Base-by-base conservation (phyloP, 2,797 vertebrate species). In the Crossoptilon crossoptilon region DNA sequence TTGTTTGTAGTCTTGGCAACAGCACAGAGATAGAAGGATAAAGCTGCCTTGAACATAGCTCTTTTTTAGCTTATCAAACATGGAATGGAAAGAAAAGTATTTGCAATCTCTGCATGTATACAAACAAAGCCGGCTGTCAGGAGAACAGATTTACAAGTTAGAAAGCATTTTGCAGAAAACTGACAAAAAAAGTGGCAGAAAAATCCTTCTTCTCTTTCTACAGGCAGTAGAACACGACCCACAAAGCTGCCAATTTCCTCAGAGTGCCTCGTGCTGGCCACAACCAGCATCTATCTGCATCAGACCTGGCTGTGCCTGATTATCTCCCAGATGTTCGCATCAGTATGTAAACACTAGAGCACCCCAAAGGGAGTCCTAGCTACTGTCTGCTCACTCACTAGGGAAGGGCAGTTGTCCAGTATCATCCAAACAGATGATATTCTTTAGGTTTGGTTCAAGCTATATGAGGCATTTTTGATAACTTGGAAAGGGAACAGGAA, bases 301-400 rank as follows among this genome's bases (percentile, higher is more conserved):
- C 29, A 29, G 43, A 11, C n/a, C 70, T 56, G 60, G 14, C 59
- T 72, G 41, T 58, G 18, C 71, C 44, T 48, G 31, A 5, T 35
- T 14, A 44, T 8, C 14, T 60, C 27, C 27, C 56, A 68, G 14
- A 23, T 23, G 24, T 44, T 18, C 13, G 3, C 7, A 11, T 15
- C 22, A 7, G 23, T 12, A 24, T 77, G 49, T 58, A 56, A 58
- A 33, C 26, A 39, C 12, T 2, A 0, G 10, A 33, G 69, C 31
- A 33, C 29, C 37, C 51, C 1, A 1, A 2, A 2, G 5, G 1
- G n/a, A 70, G 9, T 31, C 15, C 31, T 48, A 41, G 16, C 31
- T 75, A 4, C 59, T 66, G 10, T 35, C 69, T 74, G 27, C 73
- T 71, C 15, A 2, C n/a, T 74, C 43, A 15, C 22, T 39, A 46